Evolutionary conservation across 2,888 invertebrate species (phyloP), one percentile per base, ranked within the genome.

Genomic region (Andrena fulva): DNA sequence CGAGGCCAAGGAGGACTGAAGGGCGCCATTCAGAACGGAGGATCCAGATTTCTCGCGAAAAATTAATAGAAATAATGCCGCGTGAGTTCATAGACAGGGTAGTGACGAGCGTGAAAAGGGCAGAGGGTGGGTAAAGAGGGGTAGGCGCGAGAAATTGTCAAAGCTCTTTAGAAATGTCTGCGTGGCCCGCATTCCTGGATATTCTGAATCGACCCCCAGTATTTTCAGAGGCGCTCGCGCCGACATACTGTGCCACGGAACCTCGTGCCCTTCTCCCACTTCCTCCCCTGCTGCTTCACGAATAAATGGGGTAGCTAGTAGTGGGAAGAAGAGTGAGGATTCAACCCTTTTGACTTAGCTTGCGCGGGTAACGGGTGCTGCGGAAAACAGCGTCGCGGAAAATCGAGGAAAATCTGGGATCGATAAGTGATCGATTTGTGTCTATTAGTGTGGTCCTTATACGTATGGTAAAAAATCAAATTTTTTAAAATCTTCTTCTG

Each of bases 161-260:
- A 89, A 91, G 90, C 85, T 80, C 82, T 89, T 87, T 86, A 82
- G 86, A 88, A 86, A 87, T 86, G 84, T 89, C 85, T 83, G 80
- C 82, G 80, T 85, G 77, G 85, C 85, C 85, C 86, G 87, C 80
- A 85, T 86, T 87, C 77, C 80, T 82, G 76, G 80, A 85, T 85
- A 84, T 77, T 82, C 85, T 80, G 80, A 85, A 79, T 81, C 77
- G 68, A 74, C 64, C 56, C 56, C 48, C 48, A 33, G 60, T 68
- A 71, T 79, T 84, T 67, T 74, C 73, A 70, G 59, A 74, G 68
- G 63, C 54, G 35, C 50, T 67, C 67, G 50, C 35, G 76, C 71
- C 68, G 74, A 71, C 79, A 77, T 71, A 60, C 56, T 48, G 42
- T 64, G 69, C 52, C 64, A n/a, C 67, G 70, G 50, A 68, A 76